A percentile compares a stretch with the other conserved stretches of the same genome.
These are phyloP conservation scores for Sitta europaea DNA, from an alignment of 2,113 vertebrate species.

Conservation along the genomic window DNA sequence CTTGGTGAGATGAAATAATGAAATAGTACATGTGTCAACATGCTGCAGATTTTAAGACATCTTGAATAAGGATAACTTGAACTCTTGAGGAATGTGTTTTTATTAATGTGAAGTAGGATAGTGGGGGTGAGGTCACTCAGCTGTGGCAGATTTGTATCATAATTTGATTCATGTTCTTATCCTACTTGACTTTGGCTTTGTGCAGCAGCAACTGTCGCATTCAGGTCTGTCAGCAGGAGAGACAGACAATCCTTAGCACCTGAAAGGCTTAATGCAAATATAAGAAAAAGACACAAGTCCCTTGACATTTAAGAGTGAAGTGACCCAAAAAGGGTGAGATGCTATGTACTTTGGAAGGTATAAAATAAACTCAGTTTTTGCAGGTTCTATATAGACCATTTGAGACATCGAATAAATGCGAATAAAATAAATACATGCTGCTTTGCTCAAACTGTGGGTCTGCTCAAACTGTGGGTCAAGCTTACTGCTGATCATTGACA, in stretches of 20 bases:
- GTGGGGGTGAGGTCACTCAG: neutral
- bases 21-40: neutral
- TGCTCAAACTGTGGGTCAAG: neutral
- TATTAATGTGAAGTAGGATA: neutral
- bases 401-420: neutral
- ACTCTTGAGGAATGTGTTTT: neutral
- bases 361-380: neutral
- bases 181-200: conserved; percentile 18
- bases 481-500: neutral
- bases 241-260: conserved; percentile 21
- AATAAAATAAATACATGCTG: neutral
- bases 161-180: conserved; percentile 2
- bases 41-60: neutral
- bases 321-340: neutral
- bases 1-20: neutral
- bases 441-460: neutral
- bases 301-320: neutral
- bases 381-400: neutral
- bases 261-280: conserved; percentile 11
- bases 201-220: neutral
- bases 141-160: conserved; percentile 3
- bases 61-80: neutral
- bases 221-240: conserved; percentile 5
- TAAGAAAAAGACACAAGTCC: neutral
- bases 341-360: neutral